Evolutionary conservation across 2,888 invertebrate species (phyloP), one percentile per base, ranked within the genome.

Genomic region (Ischnura elegans): DNA sequence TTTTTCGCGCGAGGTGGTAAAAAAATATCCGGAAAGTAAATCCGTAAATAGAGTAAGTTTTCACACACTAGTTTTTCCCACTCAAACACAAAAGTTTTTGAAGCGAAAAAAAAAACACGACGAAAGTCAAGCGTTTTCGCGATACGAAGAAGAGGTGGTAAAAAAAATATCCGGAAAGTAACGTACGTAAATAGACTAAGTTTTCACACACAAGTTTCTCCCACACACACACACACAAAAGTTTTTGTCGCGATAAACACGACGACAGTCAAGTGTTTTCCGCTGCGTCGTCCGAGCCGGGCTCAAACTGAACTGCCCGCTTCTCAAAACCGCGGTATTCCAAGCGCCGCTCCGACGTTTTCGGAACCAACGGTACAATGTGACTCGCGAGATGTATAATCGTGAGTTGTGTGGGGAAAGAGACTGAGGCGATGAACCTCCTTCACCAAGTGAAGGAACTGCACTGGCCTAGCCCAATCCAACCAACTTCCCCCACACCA

Each of bases 381-480:
- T 61, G 90, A 43, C 36, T n/a, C 5, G 61, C 25, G 61, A 61
- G 61, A 47, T 61, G 61, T 36, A 10, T 36, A 36, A 76, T 76
- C 29, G 61, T 19, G 87, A 87, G 87, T 55, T 51, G 55, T 51
- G 51, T 87, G 61, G 61, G 90, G 90, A 55, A 90, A 90, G 66
- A 61, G 43, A 61, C 61, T 42, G 90, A 90, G 90, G 90, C 90
- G 90, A 66, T 90, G 90, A 90, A 90, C 90, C 90, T 90, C 90
- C 90, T 90, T 90, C 90, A 90, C 90, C 90, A 90, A 90, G 90
- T 90, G 90, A 90, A 90, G 90, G 90, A 90, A 90, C 90, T 90
- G 90, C 90, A 90, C 90, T 90, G 90, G 90, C 90, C 90, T 90
- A 90, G 61, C 90, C 90, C 90, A 90, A 90, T 90, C 90, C 90